phyloP scores from a whole-genome alignment of 2,888 invertebrate species.

The Enchytraeus crypticus region DNA sequence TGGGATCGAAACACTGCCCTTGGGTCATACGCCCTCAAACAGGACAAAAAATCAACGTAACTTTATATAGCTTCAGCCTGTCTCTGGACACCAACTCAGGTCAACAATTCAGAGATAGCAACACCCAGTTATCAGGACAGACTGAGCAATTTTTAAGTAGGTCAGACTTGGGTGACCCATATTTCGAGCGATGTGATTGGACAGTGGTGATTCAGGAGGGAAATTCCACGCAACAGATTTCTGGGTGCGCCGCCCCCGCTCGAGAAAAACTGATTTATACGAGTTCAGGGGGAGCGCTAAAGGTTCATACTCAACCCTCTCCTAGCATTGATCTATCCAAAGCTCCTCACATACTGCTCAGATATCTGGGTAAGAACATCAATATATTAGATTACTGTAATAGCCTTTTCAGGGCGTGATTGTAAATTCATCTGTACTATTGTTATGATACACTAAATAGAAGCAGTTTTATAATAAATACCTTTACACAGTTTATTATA shows the following conservation, averaged over 20 bases:
- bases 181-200: neutral
- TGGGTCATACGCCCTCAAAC: conserved; percentile 13
- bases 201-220: conserved; percentile 4
- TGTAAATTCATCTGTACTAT: too few species aligned
- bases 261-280: conserved; percentile 8
- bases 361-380: neutral
- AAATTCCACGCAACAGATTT: neutral
- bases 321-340: neutral
- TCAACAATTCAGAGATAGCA: neutral
- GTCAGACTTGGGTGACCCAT: neutral
- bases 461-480: too few species aligned
- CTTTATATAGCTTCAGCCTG: conserved; percentile 15
- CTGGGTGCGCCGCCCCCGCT: neutral
- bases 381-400: too few species aligned
- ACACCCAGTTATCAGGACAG: neutral
- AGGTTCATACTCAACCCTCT: neutral
- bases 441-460: too few species aligned
- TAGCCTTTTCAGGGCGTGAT: too few species aligned
- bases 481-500: too few species aligned
- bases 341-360: neutral
- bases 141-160: too few species aligned
- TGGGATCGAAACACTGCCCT: conserved; percentile 13
- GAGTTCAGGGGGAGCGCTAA: neutral
- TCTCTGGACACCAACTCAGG: neutral
- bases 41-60: conserved; percentile 19